Conservation (phyloP, 2,113 vertebrate species). For the Oryctolagus cuniculus region DNA sequence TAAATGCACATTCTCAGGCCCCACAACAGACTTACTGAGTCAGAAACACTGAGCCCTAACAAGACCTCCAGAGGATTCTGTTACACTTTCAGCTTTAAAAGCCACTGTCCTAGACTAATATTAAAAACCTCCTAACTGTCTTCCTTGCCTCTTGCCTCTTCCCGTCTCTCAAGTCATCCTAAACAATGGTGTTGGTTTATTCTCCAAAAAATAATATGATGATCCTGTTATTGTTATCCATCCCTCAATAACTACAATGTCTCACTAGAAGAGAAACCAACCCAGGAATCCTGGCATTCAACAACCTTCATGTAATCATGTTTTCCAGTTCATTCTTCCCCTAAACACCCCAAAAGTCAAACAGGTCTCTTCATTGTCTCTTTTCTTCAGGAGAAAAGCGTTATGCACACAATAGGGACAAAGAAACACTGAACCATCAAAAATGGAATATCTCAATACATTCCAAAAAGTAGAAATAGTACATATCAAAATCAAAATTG, state of each 20-base stretch:
- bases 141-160: neutral
- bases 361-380: neutral
- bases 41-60: conserved; percentile 23
- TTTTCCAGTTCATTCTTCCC: conserved; percentile 18
- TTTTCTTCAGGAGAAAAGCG: neutral
- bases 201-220: neutral
- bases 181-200: conserved; percentile 16
- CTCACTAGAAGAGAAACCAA: conserved; percentile 43
- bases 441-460: neutral
- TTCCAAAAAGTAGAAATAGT: conserved; percentile 5
- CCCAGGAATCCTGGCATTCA: neutral
- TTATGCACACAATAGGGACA: neutral
- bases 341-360: neutral
- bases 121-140: conserved; percentile 7
- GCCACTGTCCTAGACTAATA: neutral
- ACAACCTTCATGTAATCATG: neutral
- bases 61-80: neutral
- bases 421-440: conserved; percentile 17
- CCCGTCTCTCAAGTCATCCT: conserved; percentile 9
- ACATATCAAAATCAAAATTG: conserved; percentile 20
- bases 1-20: neutral
- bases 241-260: conserved; percentile 5
- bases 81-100: conserved; percentile 26
- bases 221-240: neutral
- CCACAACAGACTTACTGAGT: neutral